Evolutionary conservation across 1,140 invertebrate genomes (phyloP).

Genomic region (Drosophila melanogaster): DNA sequence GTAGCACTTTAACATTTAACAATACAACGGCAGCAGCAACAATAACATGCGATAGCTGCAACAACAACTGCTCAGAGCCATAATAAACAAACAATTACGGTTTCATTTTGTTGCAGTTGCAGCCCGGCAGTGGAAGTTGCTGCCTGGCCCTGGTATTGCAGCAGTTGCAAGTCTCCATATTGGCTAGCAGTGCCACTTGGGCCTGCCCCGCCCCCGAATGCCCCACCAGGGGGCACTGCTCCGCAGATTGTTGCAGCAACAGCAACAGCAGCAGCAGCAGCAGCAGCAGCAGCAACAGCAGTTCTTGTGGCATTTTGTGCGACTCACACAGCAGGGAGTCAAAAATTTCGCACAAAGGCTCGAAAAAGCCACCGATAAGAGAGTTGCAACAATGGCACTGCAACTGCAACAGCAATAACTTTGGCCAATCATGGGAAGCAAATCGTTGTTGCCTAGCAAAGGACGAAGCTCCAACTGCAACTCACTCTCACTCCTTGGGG

Average conservation of each 20-base stretch:
- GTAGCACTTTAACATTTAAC: slow-evolving; percentile 74
- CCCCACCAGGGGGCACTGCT: slow-evolving; percentile 13
- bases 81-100: slow-evolving; percentile 83
- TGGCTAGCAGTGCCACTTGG: slow-evolving; percentile 21
- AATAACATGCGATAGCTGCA: slow-evolving; percentile 42
- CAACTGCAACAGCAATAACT: slow-evolving; percentile 34
- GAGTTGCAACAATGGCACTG: slow-evolving; percentile 60
- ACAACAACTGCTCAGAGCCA: slow-evolving; percentile 39
- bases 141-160: not conserved
- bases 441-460: slow-evolving; percentile 24
- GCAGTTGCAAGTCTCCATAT: slow-evolving; percentile 30
- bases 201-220: not conserved
- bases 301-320: slow-evolving; percentile 72
- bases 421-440: slow-evolving; percentile 39
- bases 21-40: slow-evolving; percentile 50
- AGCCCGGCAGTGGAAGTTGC: slow-evolving; percentile 1
- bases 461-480: not conserved
- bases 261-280: slow-evolving; percentile 13
- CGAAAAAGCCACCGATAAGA: slow-evolving; percentile 51
- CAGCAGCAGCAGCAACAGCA: slow-evolving; percentile 44
- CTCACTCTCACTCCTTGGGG: slow-evolving; percentile 3
- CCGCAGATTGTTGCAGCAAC: slow-evolving; percentile 10
- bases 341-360: slow-evolving; percentile 67
- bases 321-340: slow-evolving; percentile 65
- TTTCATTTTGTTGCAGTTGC: slow-evolving; percentile 37